Conservation (phyloP, 2,113 vertebrate species). For the Lepus americanus region DNA sequence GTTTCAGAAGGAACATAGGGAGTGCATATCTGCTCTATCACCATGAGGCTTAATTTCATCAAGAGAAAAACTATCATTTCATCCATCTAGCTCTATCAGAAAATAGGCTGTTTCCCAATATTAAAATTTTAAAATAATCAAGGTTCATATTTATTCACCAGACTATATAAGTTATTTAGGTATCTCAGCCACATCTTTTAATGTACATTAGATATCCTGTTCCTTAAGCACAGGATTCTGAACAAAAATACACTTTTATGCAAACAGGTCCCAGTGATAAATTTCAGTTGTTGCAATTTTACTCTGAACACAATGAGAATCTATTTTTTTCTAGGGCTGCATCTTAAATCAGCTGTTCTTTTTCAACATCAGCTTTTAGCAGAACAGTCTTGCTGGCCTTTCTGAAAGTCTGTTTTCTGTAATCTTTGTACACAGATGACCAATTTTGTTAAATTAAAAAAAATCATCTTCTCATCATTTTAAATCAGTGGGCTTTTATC, state of each 20-base stretch:
- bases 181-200: background rate
- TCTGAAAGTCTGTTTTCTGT: conserved; percentile 26
- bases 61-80: background rate
- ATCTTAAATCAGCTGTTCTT: conserved; percentile 5
- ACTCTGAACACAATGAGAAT: background rate
- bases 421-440: conserved; percentile 3
- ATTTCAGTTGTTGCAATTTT: background rate
- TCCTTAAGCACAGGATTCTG: background rate
- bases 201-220: background rate
- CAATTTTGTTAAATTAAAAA: background rate
- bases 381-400: background rate
- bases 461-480: background rate
- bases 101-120: conserved; percentile 9
- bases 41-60: background rate
- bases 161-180: background rate
- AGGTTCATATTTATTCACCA: background rate
- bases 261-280: background rate
- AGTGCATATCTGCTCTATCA: background rate
- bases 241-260: background rate
- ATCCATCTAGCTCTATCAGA: conserved; percentile 38
- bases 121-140: conserved; percentile 50
- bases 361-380: background rate
- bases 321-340: background rate
- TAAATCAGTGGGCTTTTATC: background rate
- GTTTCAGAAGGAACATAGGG: background rate